Evolutionary conservation across 2,113 vertebrate genomes (phyloP).

Genomic region (Clupea harengus): DNA sequence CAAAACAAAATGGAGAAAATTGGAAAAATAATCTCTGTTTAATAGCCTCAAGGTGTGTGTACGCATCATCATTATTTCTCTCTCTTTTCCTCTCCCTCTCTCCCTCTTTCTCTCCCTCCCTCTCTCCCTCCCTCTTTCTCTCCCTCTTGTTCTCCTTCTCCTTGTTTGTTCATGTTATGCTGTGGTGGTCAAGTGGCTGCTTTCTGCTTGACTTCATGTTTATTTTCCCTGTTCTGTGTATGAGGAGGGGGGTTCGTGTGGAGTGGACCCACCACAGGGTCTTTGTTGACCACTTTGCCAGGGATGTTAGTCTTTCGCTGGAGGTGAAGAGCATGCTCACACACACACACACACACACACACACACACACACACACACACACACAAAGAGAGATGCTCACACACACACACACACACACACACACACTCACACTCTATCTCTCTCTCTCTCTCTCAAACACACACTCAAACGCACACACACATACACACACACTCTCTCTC

Average conservation of each 20-base stretch:
- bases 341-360: background rate
- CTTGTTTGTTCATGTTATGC: background rate
- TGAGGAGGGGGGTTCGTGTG: background rate
- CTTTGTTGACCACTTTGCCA: background rate
- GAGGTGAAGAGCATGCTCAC: background rate
- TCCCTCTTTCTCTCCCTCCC: too few species aligned
- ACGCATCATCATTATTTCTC: background rate
- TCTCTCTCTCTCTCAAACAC: too few species aligned
- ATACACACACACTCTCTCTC: too few species aligned
- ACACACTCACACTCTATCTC: too few species aligned
- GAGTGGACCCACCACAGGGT: background rate
- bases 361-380: background rate
- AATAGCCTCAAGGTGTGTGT: constrained; percentile 15
- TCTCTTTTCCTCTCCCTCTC: background rate
- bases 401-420: background rate
- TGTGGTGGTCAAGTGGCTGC: background rate
- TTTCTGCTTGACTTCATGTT: background rate
- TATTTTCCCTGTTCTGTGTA: background rate
- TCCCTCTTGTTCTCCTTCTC: background rate
- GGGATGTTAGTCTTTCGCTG: background rate
- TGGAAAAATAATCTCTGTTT: constrained; percentile 5
- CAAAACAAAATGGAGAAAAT: background rate
- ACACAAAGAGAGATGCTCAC: too few species aligned
- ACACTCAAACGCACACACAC: background rate
- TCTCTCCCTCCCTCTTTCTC: too few species aligned